A percentile compares a stretch with the other conserved stretches of the same genome.
Evolutionary conservation across 2,113 vertebrate species (phyloP).

Genomic region (Tonatia bakeri): DNA sequence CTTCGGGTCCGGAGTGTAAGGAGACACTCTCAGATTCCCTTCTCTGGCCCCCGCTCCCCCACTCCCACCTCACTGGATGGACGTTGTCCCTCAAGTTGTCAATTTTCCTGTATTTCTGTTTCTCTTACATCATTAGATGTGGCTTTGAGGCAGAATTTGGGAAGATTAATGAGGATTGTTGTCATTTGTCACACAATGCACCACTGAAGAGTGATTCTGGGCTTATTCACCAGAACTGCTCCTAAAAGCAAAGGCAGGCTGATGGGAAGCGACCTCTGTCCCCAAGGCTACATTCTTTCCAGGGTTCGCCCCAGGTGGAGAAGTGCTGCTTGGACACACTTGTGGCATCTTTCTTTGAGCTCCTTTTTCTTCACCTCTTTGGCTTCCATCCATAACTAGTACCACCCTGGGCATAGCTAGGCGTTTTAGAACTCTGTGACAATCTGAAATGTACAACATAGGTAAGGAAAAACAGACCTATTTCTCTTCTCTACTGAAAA

Average conservation of each 20-base stretch:
- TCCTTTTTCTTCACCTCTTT: not conserved
- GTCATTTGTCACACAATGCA: not conserved
- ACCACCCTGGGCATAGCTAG: not conserved
- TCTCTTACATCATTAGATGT: not conserved
- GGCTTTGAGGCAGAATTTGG: not conserved
- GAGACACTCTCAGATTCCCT: not conserved
- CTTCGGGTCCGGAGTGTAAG: not conserved
- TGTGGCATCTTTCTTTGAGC: not conserved
- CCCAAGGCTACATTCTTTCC: not conserved
- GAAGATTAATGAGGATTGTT: not conserved
- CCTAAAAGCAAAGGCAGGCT: not conserved
- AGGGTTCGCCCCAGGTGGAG: not conserved
- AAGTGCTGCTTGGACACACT: not conserved
- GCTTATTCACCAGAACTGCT: not conserved
- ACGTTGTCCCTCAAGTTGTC: not conserved
- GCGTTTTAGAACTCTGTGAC: not conserved
- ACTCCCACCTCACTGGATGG: fast-evolving
- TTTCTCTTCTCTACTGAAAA: not conserved
- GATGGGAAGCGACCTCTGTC: not conserved
- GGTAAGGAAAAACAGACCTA: not conserved
- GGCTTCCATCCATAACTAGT: not conserved
- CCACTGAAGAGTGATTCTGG: not conserved
- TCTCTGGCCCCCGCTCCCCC: not conserved
- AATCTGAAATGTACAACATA: not conserved
- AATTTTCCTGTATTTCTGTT: not conserved